phyloP scores from a whole-genome alignment of 2,113 vertebrate species.

The Xenus cinereus region DNA sequence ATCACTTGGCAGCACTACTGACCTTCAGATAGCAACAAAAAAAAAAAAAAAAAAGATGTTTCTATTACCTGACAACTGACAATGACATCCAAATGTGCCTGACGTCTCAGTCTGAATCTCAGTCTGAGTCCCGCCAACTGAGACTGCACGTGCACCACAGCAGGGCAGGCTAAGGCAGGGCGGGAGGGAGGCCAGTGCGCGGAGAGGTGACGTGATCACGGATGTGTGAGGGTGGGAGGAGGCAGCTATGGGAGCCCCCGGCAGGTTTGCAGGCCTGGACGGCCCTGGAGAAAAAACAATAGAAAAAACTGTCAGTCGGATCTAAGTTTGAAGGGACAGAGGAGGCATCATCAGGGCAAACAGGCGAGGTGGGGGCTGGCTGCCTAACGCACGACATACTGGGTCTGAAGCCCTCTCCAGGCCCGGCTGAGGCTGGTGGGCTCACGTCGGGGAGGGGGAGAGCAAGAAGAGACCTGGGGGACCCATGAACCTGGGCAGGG shows the following conservation, averaged over 20 bases:
- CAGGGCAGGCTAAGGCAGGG: conserved; percentile 83
- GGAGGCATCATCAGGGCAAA: conserved; percentile 60
- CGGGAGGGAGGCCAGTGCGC: conserved; percentile 79
- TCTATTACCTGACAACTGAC: conserved; percentile 85
- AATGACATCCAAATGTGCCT: conserved; percentile 83
- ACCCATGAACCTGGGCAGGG: background rate
- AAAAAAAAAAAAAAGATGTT: conserved; percentile 41
- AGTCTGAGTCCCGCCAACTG: conserved; percentile 81
- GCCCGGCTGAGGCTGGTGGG: background rate
- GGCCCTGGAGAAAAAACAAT: conserved; percentile 86
- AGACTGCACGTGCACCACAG: conserved; percentile 77
- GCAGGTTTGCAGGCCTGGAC: conserved; percentile 84
- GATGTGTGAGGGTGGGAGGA: conserved; percentile 84
- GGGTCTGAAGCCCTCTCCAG: background rate
- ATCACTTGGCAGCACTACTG: conserved; percentile 64
- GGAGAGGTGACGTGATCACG: conserved; percentile 81
- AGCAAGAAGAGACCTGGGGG: background rate
- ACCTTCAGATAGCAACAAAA: conserved; percentile 70
- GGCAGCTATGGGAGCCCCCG: conserved; percentile 82
- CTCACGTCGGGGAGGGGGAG: background rate
- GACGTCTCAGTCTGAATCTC: conserved; percentile 81
- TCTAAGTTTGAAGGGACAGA: conserved; percentile 69
- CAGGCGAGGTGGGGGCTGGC: background rate
- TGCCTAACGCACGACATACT: background rate
- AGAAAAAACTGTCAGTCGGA: conserved; percentile 82